Evolutionary conservation across 2,797 vertebrate genomes (phyloP).

Genomic region (Malurus leucopterus): DNA sequence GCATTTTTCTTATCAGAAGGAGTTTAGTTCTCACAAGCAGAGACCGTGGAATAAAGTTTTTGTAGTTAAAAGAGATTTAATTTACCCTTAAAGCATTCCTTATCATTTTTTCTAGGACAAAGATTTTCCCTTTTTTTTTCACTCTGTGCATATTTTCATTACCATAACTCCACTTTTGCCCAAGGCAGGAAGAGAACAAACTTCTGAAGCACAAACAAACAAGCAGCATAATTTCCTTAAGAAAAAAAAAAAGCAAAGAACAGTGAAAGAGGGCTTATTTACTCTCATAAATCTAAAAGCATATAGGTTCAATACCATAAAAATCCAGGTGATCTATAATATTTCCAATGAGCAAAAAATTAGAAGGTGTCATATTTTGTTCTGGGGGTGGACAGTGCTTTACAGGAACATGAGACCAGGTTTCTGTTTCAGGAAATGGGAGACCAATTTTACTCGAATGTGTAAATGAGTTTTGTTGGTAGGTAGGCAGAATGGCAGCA

Average conservation of each 20-base stretch:
- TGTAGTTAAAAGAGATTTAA: neutral
- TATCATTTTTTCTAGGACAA: neutral
- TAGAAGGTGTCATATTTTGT: neutral
- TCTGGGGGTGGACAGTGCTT: neutral
- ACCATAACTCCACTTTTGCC: neutral
- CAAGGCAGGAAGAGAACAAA: slow-evolving; percentile 4
- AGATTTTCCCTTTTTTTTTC: neutral
- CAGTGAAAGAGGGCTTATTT: neutral
- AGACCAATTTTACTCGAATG: neutral
- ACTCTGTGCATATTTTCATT: neutral
- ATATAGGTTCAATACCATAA: neutral
- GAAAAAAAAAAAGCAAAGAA: neutral
- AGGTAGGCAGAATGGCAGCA: neutral
- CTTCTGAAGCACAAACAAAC: slow-evolving; percentile 32
- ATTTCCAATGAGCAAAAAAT: neutral
- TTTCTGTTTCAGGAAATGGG: neutral
- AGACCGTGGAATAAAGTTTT: neutral
- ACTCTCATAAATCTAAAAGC: neutral
- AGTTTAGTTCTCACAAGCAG: neutral
- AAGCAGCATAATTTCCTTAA: neutral
- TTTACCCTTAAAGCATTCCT: neutral
- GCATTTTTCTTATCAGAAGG: slow-evolving; percentile 4
- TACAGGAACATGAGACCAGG: neutral
- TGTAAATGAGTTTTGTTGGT: fast-evolving
- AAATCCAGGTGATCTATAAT: neutral